Evolutionary conservation across 2,888 invertebrate genomes (phyloP), one percentile per base, ranked within the genome.

Genomic region (Drosophila flavopinicola): DNA sequence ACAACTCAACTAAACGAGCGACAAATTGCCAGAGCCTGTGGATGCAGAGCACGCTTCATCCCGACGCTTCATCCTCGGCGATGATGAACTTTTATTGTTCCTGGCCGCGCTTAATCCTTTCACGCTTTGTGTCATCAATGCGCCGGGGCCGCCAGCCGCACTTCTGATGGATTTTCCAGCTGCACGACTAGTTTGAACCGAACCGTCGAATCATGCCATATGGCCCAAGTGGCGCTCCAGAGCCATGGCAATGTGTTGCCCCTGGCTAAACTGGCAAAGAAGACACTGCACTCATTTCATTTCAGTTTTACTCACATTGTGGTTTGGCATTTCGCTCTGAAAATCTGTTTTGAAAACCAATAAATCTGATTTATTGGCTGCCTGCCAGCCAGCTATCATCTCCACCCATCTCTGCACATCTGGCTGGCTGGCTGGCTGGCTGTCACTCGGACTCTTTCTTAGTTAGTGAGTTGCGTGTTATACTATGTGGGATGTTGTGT

Each of bases 321-420:
- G 87, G 88, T 71, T 69, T 68, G 66, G 41, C 49, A 58, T 54
- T 64, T 53, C 48, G 39, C 53, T 49, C 49, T 59, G 76, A 63
- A 82, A 85, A 85, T 85, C 86, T 84, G 88, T 86, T 87, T 86
- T 87, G 75, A 87, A 87, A 85, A 86, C 80, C 84, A 87, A 85
- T 85, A 87, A 85, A 87, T 84, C 84, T 71, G 88, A 83, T 85
- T 87, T 87, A 85, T 84, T 87, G 85, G 83, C 83, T 45, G 48
- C 20, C 57, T 35, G 64, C 71, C 64, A 72, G 64, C 27, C 64
- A 72, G 64, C 27, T 39, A 47, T 49, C 71, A 51, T 42, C 59
- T 24, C 29, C 35, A 29, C 15, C 15, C 39, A 42, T 39, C 48
- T 23, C 44, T 3, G 6, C n/a, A 30, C 44, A 44, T 24, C 38